Conservation (phyloP, 2,113 vertebrate genomes). For the Ardeotis arabs region DNA sequence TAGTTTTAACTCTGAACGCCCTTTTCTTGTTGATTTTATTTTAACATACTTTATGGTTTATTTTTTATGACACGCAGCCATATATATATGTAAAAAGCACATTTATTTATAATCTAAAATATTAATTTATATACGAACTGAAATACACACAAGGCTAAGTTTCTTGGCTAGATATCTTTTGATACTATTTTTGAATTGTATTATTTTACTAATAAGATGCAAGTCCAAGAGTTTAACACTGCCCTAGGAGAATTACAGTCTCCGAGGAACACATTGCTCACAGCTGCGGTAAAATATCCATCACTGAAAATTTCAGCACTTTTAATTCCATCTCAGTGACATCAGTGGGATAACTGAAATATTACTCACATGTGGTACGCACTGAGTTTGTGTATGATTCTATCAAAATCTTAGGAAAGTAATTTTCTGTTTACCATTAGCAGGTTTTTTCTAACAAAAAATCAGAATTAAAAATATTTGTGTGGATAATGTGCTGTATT, state of each 20-base stretch:
- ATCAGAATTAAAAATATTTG: not conserved
- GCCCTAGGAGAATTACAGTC: conserved; percentile 23
- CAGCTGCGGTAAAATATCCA: conserved; percentile 65
- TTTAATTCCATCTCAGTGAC: conserved; percentile 71
- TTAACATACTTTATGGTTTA: not conserved
- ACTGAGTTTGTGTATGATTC: conserved; percentile 18
- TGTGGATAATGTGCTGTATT: not conserved
- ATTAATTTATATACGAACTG: not conserved
- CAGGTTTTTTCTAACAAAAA: not conserved
- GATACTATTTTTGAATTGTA: conserved; percentile 48
- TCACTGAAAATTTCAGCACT: conserved; percentile 65
- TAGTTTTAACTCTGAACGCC: conserved; percentile 48
- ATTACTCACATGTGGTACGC: conserved; percentile 56
- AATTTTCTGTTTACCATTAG: not conserved
- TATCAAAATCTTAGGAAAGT: conserved; percentile 1
- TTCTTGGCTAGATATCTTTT: conserved; percentile 18
- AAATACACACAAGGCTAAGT: conserved; percentile 37
- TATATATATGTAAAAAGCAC: not conserved
- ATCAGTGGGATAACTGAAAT: conserved; percentile 66
- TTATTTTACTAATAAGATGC: conserved; percentile 36
- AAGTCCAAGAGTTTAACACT: conserved; percentile 40
- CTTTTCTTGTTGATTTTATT: conserved; percentile 13
- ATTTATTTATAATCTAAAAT: not conserved
- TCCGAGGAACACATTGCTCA: conserved; percentile 67
- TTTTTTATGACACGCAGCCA: not conserved